Evolutionary conservation across 1,140 invertebrate genomes (phyloP).

Genomic region (Procambarus virginalis): DNA sequence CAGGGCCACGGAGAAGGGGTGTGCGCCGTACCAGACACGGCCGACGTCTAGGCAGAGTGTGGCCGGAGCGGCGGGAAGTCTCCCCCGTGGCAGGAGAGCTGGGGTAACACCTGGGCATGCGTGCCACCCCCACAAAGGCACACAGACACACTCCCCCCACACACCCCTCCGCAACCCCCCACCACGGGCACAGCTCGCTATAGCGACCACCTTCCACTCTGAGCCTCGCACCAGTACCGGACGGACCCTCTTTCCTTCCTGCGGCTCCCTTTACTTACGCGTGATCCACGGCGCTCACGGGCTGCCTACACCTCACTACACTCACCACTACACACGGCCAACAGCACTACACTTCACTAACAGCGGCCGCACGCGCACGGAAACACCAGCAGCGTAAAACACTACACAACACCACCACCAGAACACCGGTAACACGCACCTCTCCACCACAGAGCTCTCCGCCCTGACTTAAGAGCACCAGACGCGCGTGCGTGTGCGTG

Average conservation of each 20-base stretch:
- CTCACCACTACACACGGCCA: neutral
- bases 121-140: slow-evolving; percentile 12
- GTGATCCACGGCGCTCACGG: too few species aligned
- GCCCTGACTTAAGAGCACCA: too few species aligned
- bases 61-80: neutral
- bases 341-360: neutral
- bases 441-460: too few species aligned
- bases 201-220: neutral
- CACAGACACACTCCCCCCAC: neutral
- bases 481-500: too few species aligned
- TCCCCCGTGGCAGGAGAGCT: neutral
- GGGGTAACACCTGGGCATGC: slow-evolving; percentile 34
- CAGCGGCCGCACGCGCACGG: neutral
- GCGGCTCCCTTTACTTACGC: too few species aligned
- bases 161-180: neutral
- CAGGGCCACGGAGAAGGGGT: neutral
- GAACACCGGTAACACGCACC: too few species aligned
- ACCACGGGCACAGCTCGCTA: neutral
- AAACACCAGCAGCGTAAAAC: too few species aligned
- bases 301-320: too few species aligned
- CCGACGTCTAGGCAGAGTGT: neutral
- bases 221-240: neutral
- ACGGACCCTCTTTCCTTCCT: neutral
- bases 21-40: slow-evolving; percentile 1
- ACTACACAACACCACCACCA: too few species aligned